A percentile compares a stretch with the other conserved stretches of the same genome.
phyloP scores from a whole-genome alignment of 2,888 invertebrate genomes.

The Cosmia pyralina region DNA sequence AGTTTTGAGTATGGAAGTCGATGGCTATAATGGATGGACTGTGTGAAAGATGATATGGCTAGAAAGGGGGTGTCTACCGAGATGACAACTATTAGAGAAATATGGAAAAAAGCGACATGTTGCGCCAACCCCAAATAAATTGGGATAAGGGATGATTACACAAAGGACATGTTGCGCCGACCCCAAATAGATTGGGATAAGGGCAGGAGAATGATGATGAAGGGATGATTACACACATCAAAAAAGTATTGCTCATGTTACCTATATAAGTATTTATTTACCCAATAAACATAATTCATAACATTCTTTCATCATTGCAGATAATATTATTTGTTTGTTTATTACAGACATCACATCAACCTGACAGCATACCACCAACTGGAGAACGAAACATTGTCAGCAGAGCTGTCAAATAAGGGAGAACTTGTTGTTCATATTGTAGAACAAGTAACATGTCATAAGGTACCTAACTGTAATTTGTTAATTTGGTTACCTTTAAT shows the following conservation, averaged over 20 bases:
- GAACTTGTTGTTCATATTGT: slow-evolving; percentile 94
- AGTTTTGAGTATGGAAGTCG: no score
- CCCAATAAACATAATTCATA: not conserved
- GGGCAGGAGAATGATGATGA: no score
- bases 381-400: slow-evolving; percentile 96
- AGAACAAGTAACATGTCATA: slow-evolving; percentile 93
- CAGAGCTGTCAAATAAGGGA: slow-evolving; percentile 93
- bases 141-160: not conserved
- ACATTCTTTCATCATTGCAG: not conserved
- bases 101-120: no score
- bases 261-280: not conserved
- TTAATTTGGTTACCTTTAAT: not conserved
- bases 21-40: no score
- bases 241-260: not conserved
- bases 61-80: no score
- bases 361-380: slow-evolving; percentile 95
- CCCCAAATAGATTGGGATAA: no score
- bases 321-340: not conserved
- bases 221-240: not conserved
- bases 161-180: no score
- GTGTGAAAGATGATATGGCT: no score
- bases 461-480: slow-evolving; percentile 74
- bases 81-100: no score
- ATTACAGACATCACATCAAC: slow-evolving; percentile 92
- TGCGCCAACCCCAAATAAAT: no score